phyloP scores from a whole-genome alignment of 2,888 invertebrate genomes.

The Hyppa rectilinea region DNA sequence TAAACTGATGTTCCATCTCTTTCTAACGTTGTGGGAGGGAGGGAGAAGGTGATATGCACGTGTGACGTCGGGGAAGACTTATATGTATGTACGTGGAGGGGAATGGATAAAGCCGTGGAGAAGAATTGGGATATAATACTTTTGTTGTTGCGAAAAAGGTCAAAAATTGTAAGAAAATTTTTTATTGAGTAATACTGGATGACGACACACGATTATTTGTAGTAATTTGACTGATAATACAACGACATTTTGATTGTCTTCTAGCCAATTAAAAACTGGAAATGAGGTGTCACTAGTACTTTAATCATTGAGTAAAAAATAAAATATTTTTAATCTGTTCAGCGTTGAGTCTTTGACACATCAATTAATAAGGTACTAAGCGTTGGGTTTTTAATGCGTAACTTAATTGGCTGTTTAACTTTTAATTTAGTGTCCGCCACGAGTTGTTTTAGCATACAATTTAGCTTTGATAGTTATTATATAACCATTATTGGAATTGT shows the following conservation, averaged over 20 bases:
- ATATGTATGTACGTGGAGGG: slow-evolving; percentile 82
- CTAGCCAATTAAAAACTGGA: not conserved
- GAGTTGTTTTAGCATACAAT: too few species aligned
- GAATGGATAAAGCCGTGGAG: slow-evolving; percentile 77
- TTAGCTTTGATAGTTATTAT: too few species aligned
- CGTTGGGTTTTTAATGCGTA: too few species aligned
- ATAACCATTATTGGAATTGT: too few species aligned
- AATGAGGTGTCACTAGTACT: not conserved
- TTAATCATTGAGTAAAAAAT: too few species aligned
- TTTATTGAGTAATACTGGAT: not conserved
- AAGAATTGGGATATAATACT: slow-evolving; percentile 49
- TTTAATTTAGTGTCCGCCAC: too few species aligned
- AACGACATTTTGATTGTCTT: not conserved
- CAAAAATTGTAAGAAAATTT: not conserved
- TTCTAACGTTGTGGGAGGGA: slow-evolving; percentile 75
- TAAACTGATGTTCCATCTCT: slow-evolving; percentile 81
- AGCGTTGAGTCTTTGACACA: too few species aligned
- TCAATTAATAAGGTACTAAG: not conserved
- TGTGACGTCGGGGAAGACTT: slow-evolving; percentile 84
- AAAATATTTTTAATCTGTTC: not conserved
- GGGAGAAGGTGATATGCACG: slow-evolving; percentile 78
- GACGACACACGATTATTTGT: too few species aligned
- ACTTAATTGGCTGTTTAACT: too few species aligned
- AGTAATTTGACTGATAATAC: not conserved
- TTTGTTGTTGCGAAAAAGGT: not conserved